Base-by-base conservation (phyloP, 2,888 invertebrate species). In the Erebia palarica region DNA sequence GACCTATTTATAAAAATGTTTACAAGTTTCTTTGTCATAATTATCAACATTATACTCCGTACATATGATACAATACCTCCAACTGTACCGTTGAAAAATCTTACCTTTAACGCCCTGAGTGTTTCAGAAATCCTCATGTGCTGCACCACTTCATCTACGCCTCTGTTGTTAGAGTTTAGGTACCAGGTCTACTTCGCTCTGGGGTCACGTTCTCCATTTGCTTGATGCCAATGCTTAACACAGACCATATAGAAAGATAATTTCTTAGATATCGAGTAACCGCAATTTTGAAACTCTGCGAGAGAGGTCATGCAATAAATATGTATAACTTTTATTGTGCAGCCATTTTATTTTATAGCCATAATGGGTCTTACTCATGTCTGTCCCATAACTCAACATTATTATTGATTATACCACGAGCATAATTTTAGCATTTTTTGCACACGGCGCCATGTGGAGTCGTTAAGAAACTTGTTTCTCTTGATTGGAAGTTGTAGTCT, bases 371-470 rank as follows among this genome's bases (percentile, higher is more conserved):
- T 72, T 72, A 69, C 64, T 73, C 69, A 71, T 64, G 51, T 49
- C 51, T 49, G 65, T 58, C 58, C 65, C 68, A 71, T 64, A 71
- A 70, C 66, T 67, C 65, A 67, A 69, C 53, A 58, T 64, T 55
- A 55, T 51, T 66, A 71, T 72, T 66, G 68, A 68, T 73, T 73
- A 70, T 65, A 58, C 65, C 70, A 65, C 69, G 65, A 65, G 75
- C 70, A 70, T 73, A 70, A 71, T 71, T 72, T 71, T 58, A 63
- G 63, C 63, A 78, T 82, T 86, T 84, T 87, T 84, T 82, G 78
- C 78, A 74, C 77, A 67, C 78, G 83, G 84, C 85, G 87, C 85
- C 86, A 83, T 79, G 81, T 79, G 79, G 81, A 82, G 81, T 80
- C 75, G 78, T 79, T 75, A 75, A 78, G 75, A 78, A 80, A 81